These are phyloP conservation scores for Campoplex nolae DNA, from an alignment of 2,888 invertebrate genomes.

Conservation along the genomic window DNA sequence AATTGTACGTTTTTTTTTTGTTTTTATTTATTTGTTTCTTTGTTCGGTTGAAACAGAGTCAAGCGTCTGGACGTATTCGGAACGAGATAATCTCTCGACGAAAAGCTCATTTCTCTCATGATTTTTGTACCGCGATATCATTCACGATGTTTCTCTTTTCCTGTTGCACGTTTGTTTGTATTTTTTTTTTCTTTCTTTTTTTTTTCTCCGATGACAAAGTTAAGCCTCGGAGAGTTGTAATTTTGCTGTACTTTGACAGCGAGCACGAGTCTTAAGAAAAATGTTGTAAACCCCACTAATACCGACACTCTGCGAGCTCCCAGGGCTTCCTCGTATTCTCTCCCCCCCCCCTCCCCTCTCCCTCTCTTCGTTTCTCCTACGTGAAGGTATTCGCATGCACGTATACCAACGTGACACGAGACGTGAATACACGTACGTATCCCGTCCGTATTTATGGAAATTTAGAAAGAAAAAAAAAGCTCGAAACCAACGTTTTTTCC, in stretches of 20 bases:
- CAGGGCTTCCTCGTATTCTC: slow-evolving; percentile 43
- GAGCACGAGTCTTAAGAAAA: slow-evolving; percentile 21
- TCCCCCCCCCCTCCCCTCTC: background rate
- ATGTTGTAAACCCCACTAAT: slow-evolving; percentile 10
- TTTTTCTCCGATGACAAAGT: slow-evolving; percentile 13
- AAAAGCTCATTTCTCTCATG: background rate
- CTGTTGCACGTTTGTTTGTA: no score
- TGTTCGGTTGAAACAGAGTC: background rate
- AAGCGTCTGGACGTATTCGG: background rate
- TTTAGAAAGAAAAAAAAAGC: background rate
- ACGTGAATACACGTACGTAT: slow-evolving; percentile 19
- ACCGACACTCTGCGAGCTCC: slow-evolving; percentile 13
- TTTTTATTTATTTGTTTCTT: background rate
- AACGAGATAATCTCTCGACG: background rate
- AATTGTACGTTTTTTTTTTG: background rate
- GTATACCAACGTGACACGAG: slow-evolving; percentile 48
- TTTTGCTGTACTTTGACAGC: slow-evolving; percentile 1
- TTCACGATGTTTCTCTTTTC: no score
- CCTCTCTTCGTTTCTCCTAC: slow-evolving; percentile 5
- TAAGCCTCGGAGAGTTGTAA: background rate
- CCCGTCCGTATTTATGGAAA: background rate
- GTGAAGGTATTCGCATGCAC: slow-evolving; percentile 41
- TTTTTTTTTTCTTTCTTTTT: background rate
- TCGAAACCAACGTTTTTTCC: background rate
- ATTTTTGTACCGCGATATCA: background rate